Evolutionary conservation across 1,140 invertebrate genomes (phyloP).

Genomic region (Drosophila miranda): DNA sequence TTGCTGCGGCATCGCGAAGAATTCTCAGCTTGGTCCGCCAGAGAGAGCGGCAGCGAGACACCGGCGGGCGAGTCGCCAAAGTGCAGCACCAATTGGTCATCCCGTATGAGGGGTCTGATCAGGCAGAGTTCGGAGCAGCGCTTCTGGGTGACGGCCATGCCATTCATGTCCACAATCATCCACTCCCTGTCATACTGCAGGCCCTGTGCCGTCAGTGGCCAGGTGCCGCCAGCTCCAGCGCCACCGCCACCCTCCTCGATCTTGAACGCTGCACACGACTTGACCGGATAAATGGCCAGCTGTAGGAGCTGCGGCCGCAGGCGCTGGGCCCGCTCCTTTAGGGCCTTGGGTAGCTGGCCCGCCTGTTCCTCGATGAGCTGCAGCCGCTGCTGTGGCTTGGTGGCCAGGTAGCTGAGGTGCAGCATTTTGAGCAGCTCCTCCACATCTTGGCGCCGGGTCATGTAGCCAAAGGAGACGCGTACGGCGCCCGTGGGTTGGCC

Average conservation of each 20-base stretch:
- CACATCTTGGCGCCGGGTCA: slow-evolving; percentile 89
- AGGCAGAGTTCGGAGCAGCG: slow-evolving; percentile 90
- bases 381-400: slow-evolving; percentile 41
- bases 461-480: slow-evolving; percentile 96
- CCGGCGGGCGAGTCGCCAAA: slow-evolving; percentile 73
- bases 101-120: slow-evolving; percentile 88
- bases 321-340: slow-evolving; percentile 50
- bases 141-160: slow-evolving; percentile 94
- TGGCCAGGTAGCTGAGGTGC: slow-evolving; percentile 83
- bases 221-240: slow-evolving; percentile 74
- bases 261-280: slow-evolving; percentile 93
- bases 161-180: slow-evolving; percentile 93
- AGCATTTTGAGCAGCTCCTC: slow-evolving; percentile 90
- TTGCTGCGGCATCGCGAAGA: slow-evolving; percentile 87
- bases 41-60: slow-evolving; percentile 42
- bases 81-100: slow-evolving; percentile 85
- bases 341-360: slow-evolving; percentile 42
- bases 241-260: slow-evolving; percentile 74
- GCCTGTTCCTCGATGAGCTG: slow-evolving; percentile 47
- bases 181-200: slow-evolving; percentile 95
- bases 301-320: slow-evolving; percentile 82
- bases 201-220: slow-evolving; percentile 89
- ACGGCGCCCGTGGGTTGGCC: slow-evolving; percentile 95
- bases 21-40: slow-evolving; percentile 48
- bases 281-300: slow-evolving; percentile 95